Base-by-base conservation (phyloP, 2,888 invertebrate species). In the Catocala fraxini region DNA sequence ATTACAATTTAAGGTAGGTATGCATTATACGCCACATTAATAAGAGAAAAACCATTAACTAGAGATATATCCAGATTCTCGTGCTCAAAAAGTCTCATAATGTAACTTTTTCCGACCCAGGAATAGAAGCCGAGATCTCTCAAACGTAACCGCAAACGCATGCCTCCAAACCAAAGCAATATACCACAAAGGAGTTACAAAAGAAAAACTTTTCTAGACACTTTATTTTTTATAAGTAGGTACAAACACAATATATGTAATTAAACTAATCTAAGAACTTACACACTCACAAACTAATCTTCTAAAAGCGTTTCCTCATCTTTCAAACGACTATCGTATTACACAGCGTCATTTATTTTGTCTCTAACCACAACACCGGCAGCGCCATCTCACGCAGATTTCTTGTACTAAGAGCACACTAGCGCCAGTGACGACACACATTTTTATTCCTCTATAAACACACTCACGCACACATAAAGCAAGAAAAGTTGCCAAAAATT, bases 401-500 rank as follows among this genome's bases (percentile, higher is more conserved):
- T 73, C 63, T 64, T 47, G 77, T 72, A 91, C 78, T 77, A 51
- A 45, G 43, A 76, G 80, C 85, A 84, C 91, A 91, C 89, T 91
- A 92, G 91, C 93, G 93, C 93, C 92, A 84, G 83, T 57, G 58
- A 57, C 67, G 71, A 80, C 82, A 77, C 83, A 84, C 82, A 81
- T 85, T 88, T 89, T 87, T 87, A 84, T 80, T 33, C 67, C 66
- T 55, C 57, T 78, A 68, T 87, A 79, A 68, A 65, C 68, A 89
- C 77, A 71, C 66, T 71, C 80, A 90, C 91, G 63, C 89, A 88
- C 87, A 89, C 89, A 79, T 43, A 43, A 67, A 64, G 51, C 60
- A 60, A 64, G 81, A 87, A 92, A 91, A 91, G 86, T 83, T 85
- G 71, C 70, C 86, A 90, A 92, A 90, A 92, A 91, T 86, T 69